Base-by-base conservation (phyloP, 2,797 vertebrate genomes). In the Aeoliscus strigatus region DNA sequence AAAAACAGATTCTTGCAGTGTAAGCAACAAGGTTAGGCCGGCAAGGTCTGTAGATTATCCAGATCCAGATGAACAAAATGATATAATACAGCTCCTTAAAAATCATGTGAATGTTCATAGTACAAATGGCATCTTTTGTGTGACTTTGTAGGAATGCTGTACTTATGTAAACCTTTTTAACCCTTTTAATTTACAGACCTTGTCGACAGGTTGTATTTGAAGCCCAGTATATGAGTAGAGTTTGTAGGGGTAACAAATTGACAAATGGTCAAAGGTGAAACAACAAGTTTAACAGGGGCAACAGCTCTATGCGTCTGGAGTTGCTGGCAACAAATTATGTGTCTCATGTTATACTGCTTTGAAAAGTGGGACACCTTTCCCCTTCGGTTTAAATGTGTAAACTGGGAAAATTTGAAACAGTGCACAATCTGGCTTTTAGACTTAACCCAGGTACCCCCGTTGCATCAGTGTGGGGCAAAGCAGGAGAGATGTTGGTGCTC, bases 381-480 rank as follows among this genome's bases (percentile, higher is more conserved):
- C 93, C 92, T 93, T 90, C 88, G 91, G 88, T 70, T 89, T 89
- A 89, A 86, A 84, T 88, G 90, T 96, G 93, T 97, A 97, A 97
- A 97, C 93, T 92, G 93, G 94, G 93, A 94, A 93, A 94, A 94
- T 91, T 90, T n/a, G n/a, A 89, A 95, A 93, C 93, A 96, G 94
- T 96, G 94, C 94, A 96, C 85, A 93, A 79, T 90, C 91, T 80
- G 87, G 82, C 66, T 91, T 96, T 96, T 97, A 97, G 94, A 97
- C 94, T 97, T 93, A 93, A 92, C 93, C 93, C 79, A 73, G 92
- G 92, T 92, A 96, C 85, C 90, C 92, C 89, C 84, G 90, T n/a
- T n/a, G n/a, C n/a, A n/a, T n/a, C n/a, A n/a, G n/a, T n/a, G n/a
- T n/a, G n/a, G n/a, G n/a, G n/a, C n/a, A n/a, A n/a, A n/a, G n/a